phyloP scores from a whole-genome alignment of 2,113 vertebrate genomes.

The Bufo bufo region DNA sequence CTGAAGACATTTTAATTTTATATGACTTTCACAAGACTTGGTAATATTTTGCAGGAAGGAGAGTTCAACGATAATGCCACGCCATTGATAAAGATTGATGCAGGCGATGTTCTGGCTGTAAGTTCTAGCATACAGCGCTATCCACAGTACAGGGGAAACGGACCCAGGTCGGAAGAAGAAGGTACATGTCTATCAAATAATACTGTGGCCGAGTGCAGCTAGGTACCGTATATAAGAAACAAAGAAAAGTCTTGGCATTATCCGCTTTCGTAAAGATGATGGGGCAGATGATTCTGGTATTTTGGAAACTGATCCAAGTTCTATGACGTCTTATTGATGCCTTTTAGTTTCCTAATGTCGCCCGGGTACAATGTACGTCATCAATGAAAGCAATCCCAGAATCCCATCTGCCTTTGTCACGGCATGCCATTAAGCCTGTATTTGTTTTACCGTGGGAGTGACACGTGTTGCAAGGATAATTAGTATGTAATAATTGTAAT shows the following conservation, averaged over 20 bases:
- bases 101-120: slow-evolving; percentile 49
- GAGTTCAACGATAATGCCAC: neutral
- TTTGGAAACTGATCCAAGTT: neutral
- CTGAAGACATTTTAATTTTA: neutral
- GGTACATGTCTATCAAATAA: slow-evolving; percentile 35
- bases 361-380: slow-evolving; percentile 4
- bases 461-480: neutral
- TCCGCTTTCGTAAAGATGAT: neutral
- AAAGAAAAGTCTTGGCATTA: neutral
- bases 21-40: neutral
- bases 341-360: neutral
- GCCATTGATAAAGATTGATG: slow-evolving; percentile 45
- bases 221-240: neutral
- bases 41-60: slow-evolving; percentile 30
- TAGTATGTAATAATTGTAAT: slow-evolving; percentile 11
- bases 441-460: neutral
- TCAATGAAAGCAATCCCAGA: slow-evolving; percentile 21
- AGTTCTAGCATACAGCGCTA: slow-evolving; percentile 41
- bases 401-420: slow-evolving; percentile 8
- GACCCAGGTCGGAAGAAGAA: neutral
- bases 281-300: neutral
- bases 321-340: neutral
- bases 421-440: neutral
- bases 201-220: neutral
- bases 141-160: slow-evolving; percentile 1